phyloP scores from a whole-genome alignment of 2,888 invertebrate genomes.

The Thera obeliscata region DNA sequence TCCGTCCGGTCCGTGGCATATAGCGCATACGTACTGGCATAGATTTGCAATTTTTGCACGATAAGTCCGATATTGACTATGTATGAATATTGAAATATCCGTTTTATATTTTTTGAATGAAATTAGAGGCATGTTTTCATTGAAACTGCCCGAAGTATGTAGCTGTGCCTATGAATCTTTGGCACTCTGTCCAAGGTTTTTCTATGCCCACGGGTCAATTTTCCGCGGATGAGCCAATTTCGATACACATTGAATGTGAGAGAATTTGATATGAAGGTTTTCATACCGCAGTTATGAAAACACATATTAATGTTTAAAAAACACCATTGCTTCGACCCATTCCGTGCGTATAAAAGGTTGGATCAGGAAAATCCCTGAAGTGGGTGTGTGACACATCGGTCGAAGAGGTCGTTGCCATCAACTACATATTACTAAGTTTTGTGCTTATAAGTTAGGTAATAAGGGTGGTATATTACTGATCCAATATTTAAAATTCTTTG shows the following conservation, averaged over 20 bases:
- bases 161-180: too few species aligned
- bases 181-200: too few species aligned
- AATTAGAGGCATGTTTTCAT: neutral
- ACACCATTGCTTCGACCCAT: neutral
- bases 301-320: too few species aligned
- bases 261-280: too few species aligned
- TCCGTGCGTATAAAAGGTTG: constrained; percentile 8
- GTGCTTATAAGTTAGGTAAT: neutral
- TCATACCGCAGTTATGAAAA: too few species aligned
- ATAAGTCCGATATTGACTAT: constrained; percentile 28
- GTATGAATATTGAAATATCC: constrained; percentile 39
- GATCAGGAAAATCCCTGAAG: constrained; percentile 42
- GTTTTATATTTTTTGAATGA: constrained; percentile 18
- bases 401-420: constrained; percentile 28
- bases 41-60: constrained; percentile 36
- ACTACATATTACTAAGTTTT: neutral
- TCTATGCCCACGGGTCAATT: too few species aligned
- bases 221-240: too few species aligned
- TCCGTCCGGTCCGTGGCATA: constrained; percentile 43
- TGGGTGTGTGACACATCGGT: constrained; percentile 32
- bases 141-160: neutral
- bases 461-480: too few species aligned
- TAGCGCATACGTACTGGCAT: constrained; percentile 43
- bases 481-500: too few species aligned
- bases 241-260: too few species aligned